A percentile compares a stretch with the other conserved stretches of the same genome.
These are phyloP conservation scores for Ptilodon capucinus DNA, from an alignment of 2,888 invertebrate species.

Conservation along the genomic window DNA sequence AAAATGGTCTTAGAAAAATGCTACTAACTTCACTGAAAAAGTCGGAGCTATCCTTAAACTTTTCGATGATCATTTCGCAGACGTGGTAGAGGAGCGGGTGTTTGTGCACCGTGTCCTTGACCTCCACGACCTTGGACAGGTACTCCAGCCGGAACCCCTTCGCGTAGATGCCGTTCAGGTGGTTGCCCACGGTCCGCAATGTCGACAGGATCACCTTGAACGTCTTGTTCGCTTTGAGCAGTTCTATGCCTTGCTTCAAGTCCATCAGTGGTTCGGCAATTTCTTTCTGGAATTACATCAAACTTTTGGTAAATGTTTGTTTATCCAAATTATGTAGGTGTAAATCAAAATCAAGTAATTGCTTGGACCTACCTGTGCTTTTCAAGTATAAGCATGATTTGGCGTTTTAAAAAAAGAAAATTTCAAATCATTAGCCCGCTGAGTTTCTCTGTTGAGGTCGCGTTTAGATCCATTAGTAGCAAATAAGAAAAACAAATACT, in stretches of 20 bases:
- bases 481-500: too few species aligned
- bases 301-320: neutral
- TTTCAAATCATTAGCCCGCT: too few species aligned
- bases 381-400: too few species aligned
- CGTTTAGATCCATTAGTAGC: too few species aligned
- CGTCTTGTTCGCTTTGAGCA: constrained; percentile 94
- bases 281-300: constrained; percentile 87
- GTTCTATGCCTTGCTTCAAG: constrained; percentile 97
- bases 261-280: constrained; percentile 99
- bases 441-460: too few species aligned
- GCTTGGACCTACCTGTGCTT: too few species aligned
- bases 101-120: constrained; percentile 99
- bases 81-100: constrained; percentile 98
- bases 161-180: constrained; percentile 95
- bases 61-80: constrained; percentile 98
- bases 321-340: too few species aligned
- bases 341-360: too few species aligned
- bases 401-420: too few species aligned
- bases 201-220: constrained; percentile 97
- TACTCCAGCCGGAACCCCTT: constrained; percentile 99
- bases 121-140: constrained; percentile 98
- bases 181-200: constrained; percentile 96
- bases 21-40: constrained; percentile 95
- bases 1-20: constrained; percentile 1
- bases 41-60: constrained; percentile 97